Base-by-base conservation (phyloP, 2,797 vertebrate species). In the Pangasius sanitwongsei region DNA sequence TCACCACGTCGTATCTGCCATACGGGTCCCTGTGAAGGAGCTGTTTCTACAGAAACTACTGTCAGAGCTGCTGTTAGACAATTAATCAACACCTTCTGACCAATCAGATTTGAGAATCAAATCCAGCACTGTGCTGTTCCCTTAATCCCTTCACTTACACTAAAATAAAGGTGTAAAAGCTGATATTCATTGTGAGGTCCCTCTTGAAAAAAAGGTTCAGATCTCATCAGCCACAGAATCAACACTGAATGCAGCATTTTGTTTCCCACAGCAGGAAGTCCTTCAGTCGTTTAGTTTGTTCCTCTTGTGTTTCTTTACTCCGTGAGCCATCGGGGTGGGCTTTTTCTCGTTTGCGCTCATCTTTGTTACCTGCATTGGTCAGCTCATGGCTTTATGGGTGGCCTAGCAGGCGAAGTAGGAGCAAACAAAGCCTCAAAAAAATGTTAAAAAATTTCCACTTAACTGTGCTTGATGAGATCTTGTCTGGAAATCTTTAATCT, bases 361-460 rank as follows among this genome's bases (percentile, higher is more conserved):
- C 67, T 84, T 89, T 90, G 83, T 85, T 89, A 92, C 93, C 91
- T 90, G 88, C 91, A 84, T 37, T 53, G 87, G 53, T 67, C 75
- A 85, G 53, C 83, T n/a, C 16, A 6, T 63, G 50, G 78, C 92
- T 87, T 88, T 87, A n/a, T 90, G 91, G 93, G 92, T 94, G 94
- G 92, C 92, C 93, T 61, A 23, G 86, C 88, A 85, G 50, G 89
- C 87, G 83, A 88, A 77, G 12, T 78, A 25, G 13, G 48, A 28
- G 37, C 9, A 41, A 41, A 28, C 41, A 1, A 41, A 34, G 4
- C 18, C 12, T 20, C 25, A 20, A 31, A 55, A 25, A 25, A 57
- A 57, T 0, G 3, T 48, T 25, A 3, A 6, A 15, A 6, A 28
- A 31, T 31, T 48, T 18, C 2, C 1, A 37, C 16, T 80, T 0